Conservation (phyloP, 2,113 vertebrate species). For the Pseudorectes ferrugineus region DNA sequence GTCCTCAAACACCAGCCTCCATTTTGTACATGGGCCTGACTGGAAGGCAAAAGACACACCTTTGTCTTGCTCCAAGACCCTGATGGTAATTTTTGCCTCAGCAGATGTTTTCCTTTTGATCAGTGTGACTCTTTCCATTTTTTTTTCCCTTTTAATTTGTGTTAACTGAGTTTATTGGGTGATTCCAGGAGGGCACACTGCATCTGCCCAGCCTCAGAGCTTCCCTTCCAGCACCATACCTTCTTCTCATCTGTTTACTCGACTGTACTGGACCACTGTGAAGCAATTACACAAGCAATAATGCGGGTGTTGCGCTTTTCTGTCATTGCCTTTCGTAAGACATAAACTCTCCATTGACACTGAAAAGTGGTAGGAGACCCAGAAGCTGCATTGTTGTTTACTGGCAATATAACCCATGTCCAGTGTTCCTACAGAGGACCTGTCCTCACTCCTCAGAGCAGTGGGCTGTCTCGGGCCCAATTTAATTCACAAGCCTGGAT, state of each 20-base stretch:
- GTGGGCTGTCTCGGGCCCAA: not conserved
- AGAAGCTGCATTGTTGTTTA: not conserved
- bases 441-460: constrained; percentile 8
- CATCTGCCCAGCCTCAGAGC: not conserved
- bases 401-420: not conserved
- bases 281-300: constrained; percentile 13
- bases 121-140: not conserved
- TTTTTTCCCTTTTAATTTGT: not conserved
- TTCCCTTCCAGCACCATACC: not conserved
- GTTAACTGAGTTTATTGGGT: not conserved
- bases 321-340: not conserved
- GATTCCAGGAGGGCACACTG: not conserved
- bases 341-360: not conserved
- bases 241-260: not conserved
- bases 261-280: not conserved
- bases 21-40: not conserved
- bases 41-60: not conserved
- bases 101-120: not conserved
- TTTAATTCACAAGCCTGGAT: constrained; percentile 11
- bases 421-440: not conserved
- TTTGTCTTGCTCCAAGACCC: not conserved
- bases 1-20: not conserved
- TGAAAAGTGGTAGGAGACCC: not conserved
- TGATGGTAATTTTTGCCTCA: not conserved
- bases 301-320: not conserved